Conservation (phyloP, 92 coral and sea anemone genomes). For the Virgularia gustaviana region DNA sequence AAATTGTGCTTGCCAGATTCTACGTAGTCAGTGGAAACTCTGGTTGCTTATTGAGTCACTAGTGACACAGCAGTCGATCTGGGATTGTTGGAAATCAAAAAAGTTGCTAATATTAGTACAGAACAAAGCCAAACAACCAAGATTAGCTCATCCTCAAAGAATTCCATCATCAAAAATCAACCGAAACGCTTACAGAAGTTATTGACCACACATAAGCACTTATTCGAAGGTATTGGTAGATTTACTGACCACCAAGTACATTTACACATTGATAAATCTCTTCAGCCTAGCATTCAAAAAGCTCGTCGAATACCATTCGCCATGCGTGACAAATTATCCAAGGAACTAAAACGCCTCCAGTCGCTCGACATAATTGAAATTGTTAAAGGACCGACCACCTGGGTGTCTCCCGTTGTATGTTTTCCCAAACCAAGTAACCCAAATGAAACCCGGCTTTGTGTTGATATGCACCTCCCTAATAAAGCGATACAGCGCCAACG, state of each 20-base stretch:
- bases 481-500: not conserved
- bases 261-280: not conserved
- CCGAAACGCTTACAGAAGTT: not conserved
- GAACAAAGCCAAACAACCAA: no score
- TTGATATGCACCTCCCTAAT: conserved; percentile 4
- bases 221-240: not conserved
- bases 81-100: no score
- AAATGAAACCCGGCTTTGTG: conserved; percentile 7
- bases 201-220: not conserved
- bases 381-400: not conserved
- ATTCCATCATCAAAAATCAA: not conserved
- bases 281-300: not conserved
- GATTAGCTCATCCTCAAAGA: no score
- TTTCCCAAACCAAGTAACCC: conserved; percentile 4
- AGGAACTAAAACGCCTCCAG: not conserved
- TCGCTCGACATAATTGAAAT: not conserved
- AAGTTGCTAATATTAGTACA: no score
- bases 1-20: not conserved
- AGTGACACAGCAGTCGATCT: no score
- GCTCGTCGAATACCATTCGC: not conserved
- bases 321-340: not conserved
- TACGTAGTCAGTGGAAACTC: no score
- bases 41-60: no score
- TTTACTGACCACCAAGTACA: not conserved
- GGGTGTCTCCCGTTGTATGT: conserved; percentile 16